Evolutionary conservation across 1,140 invertebrate species (phyloP), one percentile per base, ranked within the genome.

Genomic region (Hyphantria cunea): DNA sequence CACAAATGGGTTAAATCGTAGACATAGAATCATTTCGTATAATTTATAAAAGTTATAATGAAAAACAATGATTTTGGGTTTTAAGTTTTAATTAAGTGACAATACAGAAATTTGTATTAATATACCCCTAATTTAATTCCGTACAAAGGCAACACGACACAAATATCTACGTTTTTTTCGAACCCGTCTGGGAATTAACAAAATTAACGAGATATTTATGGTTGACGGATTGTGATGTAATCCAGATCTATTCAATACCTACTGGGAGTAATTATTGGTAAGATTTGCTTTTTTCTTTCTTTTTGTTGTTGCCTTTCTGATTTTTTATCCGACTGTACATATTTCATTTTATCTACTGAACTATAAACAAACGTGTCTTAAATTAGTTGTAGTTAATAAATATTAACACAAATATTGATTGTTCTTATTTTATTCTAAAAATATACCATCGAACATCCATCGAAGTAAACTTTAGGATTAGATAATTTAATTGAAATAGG

Each of bases 351-450:
- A 64, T 66, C 56, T 56, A 59, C 47, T 50, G 44, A 52, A 63
- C 67, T 66, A 58, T 69, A 52, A 73, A 17, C 58, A 59, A 32
- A 68, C 67, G 59, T 80, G 75, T 64, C 70, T 74, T 80, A 25
- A 25, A 25, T 72, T 76, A 76, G 72, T 72, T 66, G 72, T 80
- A 74, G 71, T 73, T 80, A 84, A 84, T 84, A 84, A 82, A 60
- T 70, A 69, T 72, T 68, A 72, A 68, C 66, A 53, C 60, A 58
- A 68, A 49, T 34, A 33, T 58, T 58, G 17, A 53, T 51, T 49
- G 33, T 17, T 34, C 42, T 44, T 15, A 12, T n/a, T 31, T 31
- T 14, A n/a, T 54, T 42, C 15, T 25, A 33, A 0, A 4, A 7
- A 15, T 52, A 14, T 11, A 0, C 6, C 0, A 1, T 11, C n/a